Base-by-base conservation (phyloP, 2,888 invertebrate genomes). In the Drosophila melanocephala region DNA sequence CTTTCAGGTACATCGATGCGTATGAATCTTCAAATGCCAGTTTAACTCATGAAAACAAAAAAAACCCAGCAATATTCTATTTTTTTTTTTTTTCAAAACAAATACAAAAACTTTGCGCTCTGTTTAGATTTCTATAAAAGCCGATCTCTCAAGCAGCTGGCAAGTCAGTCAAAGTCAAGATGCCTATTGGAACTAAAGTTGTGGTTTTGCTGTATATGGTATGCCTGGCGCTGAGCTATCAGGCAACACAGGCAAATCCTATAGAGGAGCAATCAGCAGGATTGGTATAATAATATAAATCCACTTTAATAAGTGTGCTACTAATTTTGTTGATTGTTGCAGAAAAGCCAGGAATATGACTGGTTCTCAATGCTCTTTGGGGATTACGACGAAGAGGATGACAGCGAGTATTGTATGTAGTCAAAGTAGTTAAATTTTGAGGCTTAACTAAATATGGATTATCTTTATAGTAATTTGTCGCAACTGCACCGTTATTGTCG, bases 401-500 rank as follows among this genome's bases (percentile, higher is more conserved):
- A 75, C 2, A 76, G 79, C 28, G 77, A 80, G 33, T 75, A 75
- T 58, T 75, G 91, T 91, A 77, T 44, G 80, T 47, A 28, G n/a
- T 19, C 6, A 12, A 10, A 9, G 2, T 12, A 12, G 2, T 44
- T 39, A 10, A 0, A 12, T 19, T 5, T n/a, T 7, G 6, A 3
- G 2, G 12, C 3, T 3, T 12, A 19, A 50, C 19, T 35, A 28
- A 30, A 42, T 7, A 1, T 4, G n/a, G 4, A 3, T 14, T 50
- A 7, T 9, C 3, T n/a, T 66, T 64, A n/a, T 53, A 92, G 92
- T 92, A 35, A 64, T 90, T 52, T 92, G 92, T 32, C 73, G 73
- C 12, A 91, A 92, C 53, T 92, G 92, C 50, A 91, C 91, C 4
- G 81, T 92, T 7, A 12, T 85, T 9, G 75, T 92, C 12, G 61